These are phyloP conservation scores for Columbina picui DNA, from an alignment of 2,113 vertebrate species.

Conservation along the genomic window DNA sequence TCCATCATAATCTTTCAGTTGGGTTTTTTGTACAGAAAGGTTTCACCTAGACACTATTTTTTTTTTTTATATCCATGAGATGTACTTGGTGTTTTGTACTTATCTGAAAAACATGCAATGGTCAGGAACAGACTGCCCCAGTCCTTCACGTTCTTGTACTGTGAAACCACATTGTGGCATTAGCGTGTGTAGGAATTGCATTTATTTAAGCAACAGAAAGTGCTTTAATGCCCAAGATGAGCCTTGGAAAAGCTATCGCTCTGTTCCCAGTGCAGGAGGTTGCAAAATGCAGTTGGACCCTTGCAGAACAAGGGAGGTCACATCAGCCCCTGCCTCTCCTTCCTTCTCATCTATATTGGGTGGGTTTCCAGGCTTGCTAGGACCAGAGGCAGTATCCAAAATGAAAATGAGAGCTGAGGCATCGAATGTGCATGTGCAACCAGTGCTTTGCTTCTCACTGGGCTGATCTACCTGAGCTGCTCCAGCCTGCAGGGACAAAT, in stretches of 20 bases:
- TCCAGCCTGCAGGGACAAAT: neutral
- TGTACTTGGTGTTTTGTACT: neutral
- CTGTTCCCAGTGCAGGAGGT: neutral
- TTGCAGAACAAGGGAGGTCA: neutral
- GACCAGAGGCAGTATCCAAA: fast-evolving
- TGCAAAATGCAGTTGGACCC: neutral
- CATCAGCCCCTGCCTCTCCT: neutral
- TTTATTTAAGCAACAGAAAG: neutral
- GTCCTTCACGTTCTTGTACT: neutral
- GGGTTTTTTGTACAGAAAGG: neutral
- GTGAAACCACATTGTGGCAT: neutral
- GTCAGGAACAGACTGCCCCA: neutral
- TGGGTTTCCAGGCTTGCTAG: neutral
- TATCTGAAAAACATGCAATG: neutral
- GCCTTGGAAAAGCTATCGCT: neutral
- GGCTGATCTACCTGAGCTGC: neutral
- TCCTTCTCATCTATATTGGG: neutral
- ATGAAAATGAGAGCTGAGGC: neutral
- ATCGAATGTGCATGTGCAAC: fast-evolving
- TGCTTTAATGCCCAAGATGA: neutral
- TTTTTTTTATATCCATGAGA: neutral
- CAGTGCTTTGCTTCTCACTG: neutral
- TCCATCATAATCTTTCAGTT: neutral
- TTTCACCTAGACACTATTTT: neutral
- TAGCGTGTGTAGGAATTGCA: neutral